phyloP scores from a whole-genome alignment of 2,888 invertebrate genomes.

The Copidosoma aretas region DNA sequence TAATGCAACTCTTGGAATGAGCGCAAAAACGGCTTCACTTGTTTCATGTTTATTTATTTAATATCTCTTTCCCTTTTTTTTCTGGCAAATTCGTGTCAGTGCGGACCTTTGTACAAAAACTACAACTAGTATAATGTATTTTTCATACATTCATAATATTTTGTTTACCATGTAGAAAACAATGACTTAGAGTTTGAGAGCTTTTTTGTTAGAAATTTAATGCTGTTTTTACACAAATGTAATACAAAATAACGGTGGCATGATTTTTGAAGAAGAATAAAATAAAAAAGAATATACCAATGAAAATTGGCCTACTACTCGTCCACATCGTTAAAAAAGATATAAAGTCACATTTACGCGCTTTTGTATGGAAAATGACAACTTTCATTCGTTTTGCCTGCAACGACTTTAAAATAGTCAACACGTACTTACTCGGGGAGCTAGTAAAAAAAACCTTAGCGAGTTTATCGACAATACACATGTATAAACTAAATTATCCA shows the following conservation, averaged over 20 bases:
- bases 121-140: conserved; percentile 56
- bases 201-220: conserved; percentile 11
- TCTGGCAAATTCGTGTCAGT: conserved; percentile 49
- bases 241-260: not conserved
- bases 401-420: too few species aligned
- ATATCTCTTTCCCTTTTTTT: conserved; percentile 9
- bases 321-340: too few species aligned
- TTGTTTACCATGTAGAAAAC: conserved; percentile 55
- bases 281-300: too few species aligned
- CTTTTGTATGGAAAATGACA: too few species aligned
- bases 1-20: conserved; percentile 52
- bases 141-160: conserved; percentile 52
- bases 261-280: too few species aligned
- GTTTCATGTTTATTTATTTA: not conserved
- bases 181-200: conserved; percentile 50
- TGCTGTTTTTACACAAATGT: conserved; percentile 10
- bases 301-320: too few species aligned
- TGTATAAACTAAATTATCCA: not conserved
- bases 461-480: not conserved
- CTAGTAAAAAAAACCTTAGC: too few species aligned
- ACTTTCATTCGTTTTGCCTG: too few species aligned
- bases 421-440: too few species aligned
- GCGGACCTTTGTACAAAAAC: conserved; percentile 60
- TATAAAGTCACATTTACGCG: too few species aligned
- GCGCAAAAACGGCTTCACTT: conserved; percentile 44